Conservation (phyloP, 2,113 vertebrate genomes). For the Tilapia sparmanii region DNA sequence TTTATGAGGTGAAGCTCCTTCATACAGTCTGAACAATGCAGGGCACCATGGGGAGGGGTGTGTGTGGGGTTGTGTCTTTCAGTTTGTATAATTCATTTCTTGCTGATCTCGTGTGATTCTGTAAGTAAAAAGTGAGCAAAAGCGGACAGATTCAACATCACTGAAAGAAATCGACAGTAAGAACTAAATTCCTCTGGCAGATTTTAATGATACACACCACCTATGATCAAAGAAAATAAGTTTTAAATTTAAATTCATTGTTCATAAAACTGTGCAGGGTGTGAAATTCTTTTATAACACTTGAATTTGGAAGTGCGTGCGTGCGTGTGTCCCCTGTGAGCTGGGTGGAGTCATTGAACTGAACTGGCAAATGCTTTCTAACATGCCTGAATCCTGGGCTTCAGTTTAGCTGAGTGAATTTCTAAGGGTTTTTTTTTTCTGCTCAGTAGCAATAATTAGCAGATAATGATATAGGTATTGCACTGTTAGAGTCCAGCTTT, state of each 20-base stretch:
- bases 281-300: not conserved
- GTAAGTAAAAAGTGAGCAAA: not conserved
- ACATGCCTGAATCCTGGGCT: not conserved
- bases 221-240: not conserved
- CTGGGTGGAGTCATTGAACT: not conserved
- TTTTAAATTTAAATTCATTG: not conserved
- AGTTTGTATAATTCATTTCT: not conserved
- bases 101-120: not conserved
- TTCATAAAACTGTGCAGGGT: not conserved
- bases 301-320: not conserved
- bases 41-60: fast-evolving
- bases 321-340: not conserved
- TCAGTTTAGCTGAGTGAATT: not conserved
- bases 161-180: not conserved
- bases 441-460: not conserved
- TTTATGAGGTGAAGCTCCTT: not conserved
- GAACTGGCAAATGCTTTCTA: not conserved
- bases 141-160: not conserved
- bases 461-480: not conserved
- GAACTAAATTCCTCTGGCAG: not conserved
- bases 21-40: not conserved
- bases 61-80: fast-evolving
- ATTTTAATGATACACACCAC: not conserved
- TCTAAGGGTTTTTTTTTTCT: fast-evolving
- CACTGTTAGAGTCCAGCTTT: not conserved